phyloP scores from a whole-genome alignment of 2,888 invertebrate species.

The Lucinisca nassula region DNA sequence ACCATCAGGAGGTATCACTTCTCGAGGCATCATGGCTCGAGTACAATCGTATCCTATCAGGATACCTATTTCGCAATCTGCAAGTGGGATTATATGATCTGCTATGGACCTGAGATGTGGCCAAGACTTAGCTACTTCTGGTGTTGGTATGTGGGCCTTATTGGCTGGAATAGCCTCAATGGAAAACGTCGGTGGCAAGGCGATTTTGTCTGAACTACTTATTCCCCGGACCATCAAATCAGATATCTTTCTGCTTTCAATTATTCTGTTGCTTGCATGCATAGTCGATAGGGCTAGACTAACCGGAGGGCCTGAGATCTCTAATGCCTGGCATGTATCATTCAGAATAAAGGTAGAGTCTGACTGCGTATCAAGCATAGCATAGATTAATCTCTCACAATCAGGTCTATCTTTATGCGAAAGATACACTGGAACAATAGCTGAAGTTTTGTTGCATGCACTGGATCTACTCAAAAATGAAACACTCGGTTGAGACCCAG shows the following conservation, averaged over 20 bases:
- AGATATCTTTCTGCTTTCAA: not conserved
- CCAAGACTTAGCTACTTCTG: not conserved
- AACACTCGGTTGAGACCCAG: not conserved
- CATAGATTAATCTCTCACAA: conserved; percentile 61
- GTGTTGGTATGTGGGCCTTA: not conserved
- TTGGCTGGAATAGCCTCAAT: not conserved
- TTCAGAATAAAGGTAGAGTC: conserved; percentile 67
- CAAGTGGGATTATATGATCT: conserved; percentile 21
- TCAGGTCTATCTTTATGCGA: conserved; percentile 40
- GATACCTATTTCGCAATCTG: conserved; percentile 57
- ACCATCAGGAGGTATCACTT: conserved; percentile 34
- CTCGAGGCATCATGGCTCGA: conserved; percentile 50
- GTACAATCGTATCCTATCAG: conserved; percentile 68
- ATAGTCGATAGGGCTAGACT: conserved; percentile 64
- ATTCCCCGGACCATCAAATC: not conserved
- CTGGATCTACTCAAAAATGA: not conserved
- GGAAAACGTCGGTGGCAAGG: not conserved
- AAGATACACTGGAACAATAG: conserved; percentile 56
- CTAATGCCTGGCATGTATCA: conserved; percentile 35
- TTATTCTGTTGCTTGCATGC: conserved; percentile 22
- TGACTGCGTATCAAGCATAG: conserved; percentile 67
- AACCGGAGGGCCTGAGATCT: conserved; percentile 16
- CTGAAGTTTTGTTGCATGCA: conserved; percentile 17
- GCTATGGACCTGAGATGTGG: conserved; percentile 27
- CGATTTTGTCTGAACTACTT: not conserved